Evolutionary conservation across 2,888 invertebrate genomes (phyloP).

Genomic region (Leptinotarsa juncta): DNA sequence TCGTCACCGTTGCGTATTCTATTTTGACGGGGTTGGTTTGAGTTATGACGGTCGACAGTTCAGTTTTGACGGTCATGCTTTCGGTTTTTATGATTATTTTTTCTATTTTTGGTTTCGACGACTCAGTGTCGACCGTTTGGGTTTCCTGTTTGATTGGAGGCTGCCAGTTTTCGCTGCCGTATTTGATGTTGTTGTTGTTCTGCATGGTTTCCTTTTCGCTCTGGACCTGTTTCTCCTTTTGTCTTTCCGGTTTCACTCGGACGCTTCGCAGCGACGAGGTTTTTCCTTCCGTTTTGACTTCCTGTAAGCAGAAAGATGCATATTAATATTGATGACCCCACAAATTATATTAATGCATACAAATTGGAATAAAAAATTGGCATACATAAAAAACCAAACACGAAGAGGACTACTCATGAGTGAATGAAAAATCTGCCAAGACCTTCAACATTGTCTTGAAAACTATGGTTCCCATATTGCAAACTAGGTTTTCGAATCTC

Average conservation of each 20-base stretch:
- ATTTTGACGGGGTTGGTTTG: slow-evolving; percentile 38
- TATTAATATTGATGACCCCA: neutral
- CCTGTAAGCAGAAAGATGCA: slow-evolving; percentile 49
- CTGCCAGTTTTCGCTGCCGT: slow-evolving; percentile 41
- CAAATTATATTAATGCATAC: too few relatives aligned
- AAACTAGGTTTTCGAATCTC: too few relatives aligned
- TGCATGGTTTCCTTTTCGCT: slow-evolving; percentile 46
- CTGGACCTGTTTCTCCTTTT: slow-evolving; percentile 57
- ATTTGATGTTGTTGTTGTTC: slow-evolving; percentile 46
- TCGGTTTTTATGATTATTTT: slow-evolving; percentile 44
- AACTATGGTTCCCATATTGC: too few relatives aligned
- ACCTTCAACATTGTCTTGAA: too few relatives aligned
- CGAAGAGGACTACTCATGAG: too few relatives aligned
- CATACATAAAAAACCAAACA: too few relatives aligned
- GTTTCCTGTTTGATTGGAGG: slow-evolving; percentile 44
- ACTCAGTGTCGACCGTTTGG: slow-evolving; percentile 32
- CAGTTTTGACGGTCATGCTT: slow-evolving; percentile 43
- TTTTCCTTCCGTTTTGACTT: slow-evolving; percentile 62
- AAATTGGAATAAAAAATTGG: too few relatives aligned
- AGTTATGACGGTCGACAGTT: slow-evolving; percentile 33
- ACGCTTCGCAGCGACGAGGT: slow-evolving; percentile 73
- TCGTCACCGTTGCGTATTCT: slow-evolving; percentile 36
- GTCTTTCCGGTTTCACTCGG: slow-evolving; percentile 74
- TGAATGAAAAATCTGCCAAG: too few relatives aligned
- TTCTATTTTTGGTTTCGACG: slow-evolving; percentile 43